These are phyloP conservation scores for Pseudolycoriella hygida DNA, from an alignment of 2,888 invertebrate species.

Conservation along the genomic window DNA sequence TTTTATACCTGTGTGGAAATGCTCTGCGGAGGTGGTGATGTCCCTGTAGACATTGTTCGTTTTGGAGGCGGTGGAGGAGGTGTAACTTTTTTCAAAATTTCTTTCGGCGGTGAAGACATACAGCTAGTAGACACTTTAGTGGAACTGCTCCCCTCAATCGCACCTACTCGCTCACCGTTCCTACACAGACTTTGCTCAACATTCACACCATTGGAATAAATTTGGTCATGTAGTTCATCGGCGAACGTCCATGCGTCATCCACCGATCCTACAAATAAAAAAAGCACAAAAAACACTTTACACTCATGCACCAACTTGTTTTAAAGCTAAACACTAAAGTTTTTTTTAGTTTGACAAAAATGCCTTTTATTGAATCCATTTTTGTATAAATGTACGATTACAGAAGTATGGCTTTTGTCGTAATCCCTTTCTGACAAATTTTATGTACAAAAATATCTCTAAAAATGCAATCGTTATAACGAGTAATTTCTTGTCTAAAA, in stretches of 20 bases:
- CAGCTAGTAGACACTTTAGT: slow-evolving; percentile 39
- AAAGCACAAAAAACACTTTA: not conserved
- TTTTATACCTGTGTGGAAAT: slow-evolving; percentile 71
- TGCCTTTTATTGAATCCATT: too few relatives aligned
- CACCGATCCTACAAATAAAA: not conserved
- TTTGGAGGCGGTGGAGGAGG: slow-evolving; percentile 6
- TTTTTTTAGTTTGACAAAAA: not conserved
- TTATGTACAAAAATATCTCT: too few relatives aligned
- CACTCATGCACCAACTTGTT: not conserved
- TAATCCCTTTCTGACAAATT: too few relatives aligned
- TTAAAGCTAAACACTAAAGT: not conserved
- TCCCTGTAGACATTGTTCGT: slow-evolving; percentile 43
- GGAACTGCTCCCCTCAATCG: not conserved
- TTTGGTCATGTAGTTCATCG: not conserved
- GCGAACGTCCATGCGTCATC: slow-evolving; percentile 1
- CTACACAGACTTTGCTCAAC: not conserved
- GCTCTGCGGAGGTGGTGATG: slow-evolving; percentile 72
- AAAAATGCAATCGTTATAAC: not conserved
- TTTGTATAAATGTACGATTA: not conserved
- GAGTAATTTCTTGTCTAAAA: too few relatives aligned
- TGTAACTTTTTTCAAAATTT: slow-evolving; percentile 16
- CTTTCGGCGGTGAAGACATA: slow-evolving; percentile 42
- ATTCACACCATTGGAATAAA: not conserved
- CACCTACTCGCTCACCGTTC: not conserved
- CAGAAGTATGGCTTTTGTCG: not conserved